Conservation (phyloP, 37 sponge, comb jelly and placozoan species). For the Eunapius fragilis region DNA sequence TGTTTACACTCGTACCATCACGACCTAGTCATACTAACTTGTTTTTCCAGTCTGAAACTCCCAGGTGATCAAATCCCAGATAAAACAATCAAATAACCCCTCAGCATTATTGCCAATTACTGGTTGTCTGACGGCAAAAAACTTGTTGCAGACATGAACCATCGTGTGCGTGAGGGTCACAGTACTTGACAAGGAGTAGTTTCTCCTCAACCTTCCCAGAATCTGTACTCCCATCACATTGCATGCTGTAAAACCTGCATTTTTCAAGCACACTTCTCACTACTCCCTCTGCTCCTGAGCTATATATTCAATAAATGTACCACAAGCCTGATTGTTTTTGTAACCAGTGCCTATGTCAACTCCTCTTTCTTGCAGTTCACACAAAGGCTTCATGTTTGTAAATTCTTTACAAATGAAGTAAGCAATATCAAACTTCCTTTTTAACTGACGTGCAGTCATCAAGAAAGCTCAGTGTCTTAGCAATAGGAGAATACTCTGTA, state of each 20-base stretch:
- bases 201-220: not conserved
- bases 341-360: slow-evolving; percentile 48
- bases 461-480: slow-evolving; percentile 10
- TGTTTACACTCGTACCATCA: slow-evolving; percentile 55
- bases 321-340: slow-evolving; percentile 43
- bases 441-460: not conserved
- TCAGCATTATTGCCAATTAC: not conserved
- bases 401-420: slow-evolving; percentile 49
- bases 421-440: slow-evolving; percentile 40
- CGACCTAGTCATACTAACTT: slow-evolving; percentile 59
- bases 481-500: slow-evolving; percentile 25
- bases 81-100: not conserved
- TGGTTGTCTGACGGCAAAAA: not conserved
- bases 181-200: slow-evolving; percentile 26
- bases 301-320: slow-evolving; percentile 22
- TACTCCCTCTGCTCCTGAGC: not conserved
- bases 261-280: not conserved
- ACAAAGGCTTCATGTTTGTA: slow-evolving; percentile 44
- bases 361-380: slow-evolving; percentile 37
- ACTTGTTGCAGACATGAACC: not conserved
- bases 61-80: not conserved
- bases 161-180: slow-evolving; percentile 21
- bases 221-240: slow-evolving; percentile 40
- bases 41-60: slow-evolving; percentile 26
- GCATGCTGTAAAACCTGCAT: slow-evolving; percentile 29